Evolutionary conservation across 2,888 invertebrate species (phyloP), one percentile per base, ranked within the genome.

Genomic region (Buathra laborator): DNA sequence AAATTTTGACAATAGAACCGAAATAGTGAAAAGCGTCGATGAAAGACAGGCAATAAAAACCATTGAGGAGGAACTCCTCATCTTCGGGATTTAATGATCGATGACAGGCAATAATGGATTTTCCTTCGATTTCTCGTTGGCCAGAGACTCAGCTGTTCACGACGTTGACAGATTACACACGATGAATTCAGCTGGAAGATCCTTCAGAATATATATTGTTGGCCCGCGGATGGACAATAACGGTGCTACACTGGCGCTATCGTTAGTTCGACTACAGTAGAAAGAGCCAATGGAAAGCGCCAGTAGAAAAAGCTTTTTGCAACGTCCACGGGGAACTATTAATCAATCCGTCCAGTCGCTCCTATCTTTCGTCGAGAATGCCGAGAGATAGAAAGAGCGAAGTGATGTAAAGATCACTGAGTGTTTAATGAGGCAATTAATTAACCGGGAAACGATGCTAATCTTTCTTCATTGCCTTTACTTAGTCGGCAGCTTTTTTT

Each of bases 91-190:
- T 62, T 75, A 75, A 79, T 75, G 68, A 79, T 75, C 78, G 74
- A 79, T 79, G 67, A 29, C 68, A 24, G 29, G 64, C 75, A 70
- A 79, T 66, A 75, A 79, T 59, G 51, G 62, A 14, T 14, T 37
- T 70, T 24, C 46, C 16, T 29, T n/a, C 75, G 79, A 83, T 79
- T 74, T 70, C 53, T 44, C 62, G 44, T 32, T 32, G 59, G 9
- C 19, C 16, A 19, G 67, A 70, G 43, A 66, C 29, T 74, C 56
- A 29, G 37, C 19, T 37, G 66, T 51, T 12, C 56, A 10, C 59
- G 71, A 84, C 80, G 32, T 76, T 80, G 80, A 84, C 75, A 71
- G 66, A 84, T 84, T 80, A 79, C 56, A 75, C 44, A 12, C 16
- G 37, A 29, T 29, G 48, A 74, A 75, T 43, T 44, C 32, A n/a